A percentile compares a stretch with the other conserved stretches of the same genome.
Evolutionary conservation across 2,888 invertebrate genomes (phyloP).

Genomic region (Hydrotaea cyrtoneurina): DNA sequence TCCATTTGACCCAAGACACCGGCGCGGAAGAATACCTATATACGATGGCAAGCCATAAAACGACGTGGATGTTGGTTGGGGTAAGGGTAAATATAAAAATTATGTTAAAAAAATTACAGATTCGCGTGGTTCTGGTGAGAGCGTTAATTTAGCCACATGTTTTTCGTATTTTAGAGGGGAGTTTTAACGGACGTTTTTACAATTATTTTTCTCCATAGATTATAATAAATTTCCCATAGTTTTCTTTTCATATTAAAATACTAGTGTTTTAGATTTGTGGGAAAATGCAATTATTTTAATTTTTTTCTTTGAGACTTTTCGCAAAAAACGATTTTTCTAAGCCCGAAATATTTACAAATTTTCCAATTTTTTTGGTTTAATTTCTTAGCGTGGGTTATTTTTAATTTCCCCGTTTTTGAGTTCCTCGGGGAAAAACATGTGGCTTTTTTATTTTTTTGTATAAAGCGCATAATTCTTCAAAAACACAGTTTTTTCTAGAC

Average conservation of each 20-base stretch:
- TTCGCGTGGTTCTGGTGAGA: neutral
- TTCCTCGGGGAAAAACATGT: constrained; percentile 32
- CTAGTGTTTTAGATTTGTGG: no score
- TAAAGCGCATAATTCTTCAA: constrained; percentile 74
- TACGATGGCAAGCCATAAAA: constrained; percentile 60
- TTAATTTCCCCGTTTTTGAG: constrained; percentile 7
- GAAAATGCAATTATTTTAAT: neutral
- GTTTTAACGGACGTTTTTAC: no score
- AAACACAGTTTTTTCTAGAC: constrained; percentile 74
- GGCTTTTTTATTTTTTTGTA: constrained; percentile 26
- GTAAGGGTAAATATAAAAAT: neutral
- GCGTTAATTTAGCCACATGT: constrained; percentile 15
- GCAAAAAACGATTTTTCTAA: no score
- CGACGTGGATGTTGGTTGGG: constrained; percentile 16
- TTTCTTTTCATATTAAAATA: neutral
- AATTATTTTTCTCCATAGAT: no score
- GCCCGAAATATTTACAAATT: neutral
- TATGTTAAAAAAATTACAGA: neutral
- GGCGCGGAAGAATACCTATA: constrained; percentile 99
- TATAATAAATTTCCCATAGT: neutral
- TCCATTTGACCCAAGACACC: constrained; percentile 99
- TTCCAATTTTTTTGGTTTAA: neutral
- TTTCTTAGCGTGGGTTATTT: neutral
- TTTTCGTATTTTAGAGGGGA: neutral
- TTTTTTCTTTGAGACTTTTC: no score